Base-by-base conservation (phyloP, 2,797 vertebrate genomes). In the Microhierax caerulescens region DNA sequence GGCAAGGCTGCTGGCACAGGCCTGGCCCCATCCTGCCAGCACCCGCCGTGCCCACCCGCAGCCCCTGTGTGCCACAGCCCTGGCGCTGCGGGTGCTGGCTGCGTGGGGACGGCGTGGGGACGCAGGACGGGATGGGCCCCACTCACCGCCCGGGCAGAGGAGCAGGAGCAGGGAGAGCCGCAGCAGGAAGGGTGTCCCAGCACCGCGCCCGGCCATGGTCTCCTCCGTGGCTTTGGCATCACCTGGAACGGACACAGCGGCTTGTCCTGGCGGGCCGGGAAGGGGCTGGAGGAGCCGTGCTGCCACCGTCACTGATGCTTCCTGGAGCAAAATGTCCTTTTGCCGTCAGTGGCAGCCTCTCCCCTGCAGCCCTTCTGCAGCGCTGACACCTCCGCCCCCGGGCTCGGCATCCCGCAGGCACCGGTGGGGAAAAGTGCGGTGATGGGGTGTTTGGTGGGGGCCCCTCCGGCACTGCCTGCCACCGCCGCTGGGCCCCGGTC, bases 61-160 rank as follows among this genome's bases (percentile, higher is more conserved):
- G 60, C 53, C 39, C 61, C 57, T 5, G 28, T 0, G 22, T 5
- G 36, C 76, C 6, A 0, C 0, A 6, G 20, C 11, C 34, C 8
- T 1, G 5, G 78, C 7, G 13, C 37, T 39, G 12, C 0, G 10
- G 88, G 43, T 2, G 0, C 61, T 1, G 82, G 36, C 30, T 7
- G 50, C 53, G 3, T 1, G 5, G 43, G 53, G 39, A 16, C 1
- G 4, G 50, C 3, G 6, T 3, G 8, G 13, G 9, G 36, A 19
- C 3, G 4, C 1, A 4, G 50, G 57, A 13, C 2, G 2, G 65
- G 87, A 51, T 0, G 9, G 57, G 24, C 4, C 11, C 23, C 89
- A 95, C 96, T 97, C 85, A 98, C 98, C 97, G 23, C 80, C 45
- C 1, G 63, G 95, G 51, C 34, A 25, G 56, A 98, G 89, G 19